Base-by-base conservation (phyloP, 2,888 invertebrate species). In the Bellardia pandia region DNA sequence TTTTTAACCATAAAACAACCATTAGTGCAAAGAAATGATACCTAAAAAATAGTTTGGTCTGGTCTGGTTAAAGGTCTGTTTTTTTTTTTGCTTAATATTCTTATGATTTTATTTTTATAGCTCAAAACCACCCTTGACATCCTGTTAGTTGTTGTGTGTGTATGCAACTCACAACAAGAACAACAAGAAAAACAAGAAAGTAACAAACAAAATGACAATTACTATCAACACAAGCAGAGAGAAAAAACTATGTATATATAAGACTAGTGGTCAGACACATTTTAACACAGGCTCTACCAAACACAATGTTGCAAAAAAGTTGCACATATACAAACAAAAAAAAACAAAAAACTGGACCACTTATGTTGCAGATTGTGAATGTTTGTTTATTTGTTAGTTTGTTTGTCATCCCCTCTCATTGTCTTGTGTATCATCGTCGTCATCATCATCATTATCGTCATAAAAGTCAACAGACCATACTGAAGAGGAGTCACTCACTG, bases 131-230 rank as follows among this genome's bases (percentile, higher is more conserved):
- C 58, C 64, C 72, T 66, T 84, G 77, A 64, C 64, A 71, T 9
- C 9, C 30, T 68, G 7, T 58, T 58, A n/a, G 68, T 23, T 37
- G 37, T 37, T 37, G 37, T 37, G 4, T 37, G 37, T 4, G 4
- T 37, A 6, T 4, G 37, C 37, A 37, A 37, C 37, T 37, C 37
- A 4, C 74, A 66, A 42, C 48, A 40, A 42, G 13, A 69, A 56
- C 53, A 77, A 64, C 33, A 64, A 69, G 13, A 66, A 42, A 8
- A 58, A 42, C 45, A 68, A 56, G 13, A 66, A 86, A 83, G 37
- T 78, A 74, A 75, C 58, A 76, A 85, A 72, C 77, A 68, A 84
- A 72, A 76, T 86, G 83, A 84, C 86, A 86, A 80, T 83, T 84
- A 86, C 79, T 72, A 84, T 86, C 86, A 86, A 80, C 83, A 86